A percentile compares a stretch with the other conserved stretches of the same genome.
Evolutionary conservation across 2,113 vertebrate species (phyloP).

Genomic region (Rhabdomys dilectus): DNA sequence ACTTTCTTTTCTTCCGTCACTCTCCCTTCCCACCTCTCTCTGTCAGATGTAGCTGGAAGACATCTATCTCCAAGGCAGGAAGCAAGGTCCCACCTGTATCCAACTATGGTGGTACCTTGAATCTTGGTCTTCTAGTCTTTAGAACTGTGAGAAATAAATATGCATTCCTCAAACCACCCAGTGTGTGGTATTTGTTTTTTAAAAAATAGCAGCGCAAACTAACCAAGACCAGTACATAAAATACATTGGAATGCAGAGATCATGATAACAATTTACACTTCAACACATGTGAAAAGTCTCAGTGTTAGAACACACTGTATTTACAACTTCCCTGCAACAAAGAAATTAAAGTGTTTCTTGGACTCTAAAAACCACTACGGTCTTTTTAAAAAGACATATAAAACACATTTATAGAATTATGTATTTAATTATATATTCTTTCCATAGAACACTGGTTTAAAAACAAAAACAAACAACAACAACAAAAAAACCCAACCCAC

Average conservation of each 20-base stretch:
- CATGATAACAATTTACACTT: background rate
- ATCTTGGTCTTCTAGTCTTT: background rate
- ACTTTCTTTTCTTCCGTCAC: background rate
- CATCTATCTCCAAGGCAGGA: background rate
- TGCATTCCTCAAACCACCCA: background rate
- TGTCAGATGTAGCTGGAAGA: background rate
- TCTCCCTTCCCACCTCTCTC: background rate
- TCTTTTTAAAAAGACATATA: conserved; percentile 12
- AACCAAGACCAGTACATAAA: background rate
- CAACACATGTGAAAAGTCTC: background rate
- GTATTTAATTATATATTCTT: background rate
- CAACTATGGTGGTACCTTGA: background rate
- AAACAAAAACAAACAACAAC: background rate
- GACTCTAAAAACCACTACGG: background rate
- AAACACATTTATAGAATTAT: background rate
- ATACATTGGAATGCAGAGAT: conserved; percentile 18
- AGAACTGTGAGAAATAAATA: background rate
- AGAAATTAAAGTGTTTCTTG: background rate
- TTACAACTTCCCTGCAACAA: conserved; percentile 36
- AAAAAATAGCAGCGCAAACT: background rate
- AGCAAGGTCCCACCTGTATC: background rate
- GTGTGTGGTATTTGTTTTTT: background rate
- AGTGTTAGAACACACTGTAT: background rate
- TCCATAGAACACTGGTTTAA: background rate
- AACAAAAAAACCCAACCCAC: too few species aligned